These are phyloP conservation scores for Drosophila ohnishii DNA, from an alignment of 1,140 invertebrate genomes.

Conservation along the genomic window DNA sequence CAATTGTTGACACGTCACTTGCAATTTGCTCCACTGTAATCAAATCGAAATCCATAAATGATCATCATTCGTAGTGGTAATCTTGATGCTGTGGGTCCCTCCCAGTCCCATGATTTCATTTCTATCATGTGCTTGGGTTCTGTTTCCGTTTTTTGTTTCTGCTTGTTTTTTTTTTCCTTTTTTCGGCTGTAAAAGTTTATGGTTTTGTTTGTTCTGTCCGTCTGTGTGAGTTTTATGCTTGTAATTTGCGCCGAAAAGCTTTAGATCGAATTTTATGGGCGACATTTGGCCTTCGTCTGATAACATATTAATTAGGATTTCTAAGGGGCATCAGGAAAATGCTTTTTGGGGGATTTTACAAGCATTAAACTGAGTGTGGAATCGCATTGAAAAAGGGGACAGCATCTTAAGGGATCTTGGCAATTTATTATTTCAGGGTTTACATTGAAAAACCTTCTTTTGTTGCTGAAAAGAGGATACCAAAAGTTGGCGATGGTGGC, in stretches of 20 bases:
- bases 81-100: slow-evolving; percentile 13
- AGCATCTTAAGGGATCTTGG: slow-evolving; percentile 16
- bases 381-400: slow-evolving; percentile 5
- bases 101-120: slow-evolving; percentile 11
- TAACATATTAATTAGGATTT: slow-evolving; percentile 61
- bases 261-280: slow-evolving; percentile 58
- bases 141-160: slow-evolving; percentile 9
- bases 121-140: slow-evolving; percentile 18
- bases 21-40: slow-evolving; percentile 83
- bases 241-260: slow-evolving; percentile 47
- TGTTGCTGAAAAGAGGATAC: not conserved
- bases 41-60: slow-evolving; percentile 73
- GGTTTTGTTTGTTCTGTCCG: slow-evolving; percentile 53
- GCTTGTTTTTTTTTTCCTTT: slow-evolving; percentile 12
- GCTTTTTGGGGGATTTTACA: slow-evolving; percentile 26
- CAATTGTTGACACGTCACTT: slow-evolving; percentile 82
- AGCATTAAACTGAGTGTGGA: slow-evolving; percentile 21
- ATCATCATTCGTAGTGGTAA: slow-evolving; percentile 42
- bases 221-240: slow-evolving; percentile 56
- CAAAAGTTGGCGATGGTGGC: not conserved
- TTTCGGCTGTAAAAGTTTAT: slow-evolving; percentile 55
- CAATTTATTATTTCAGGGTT: slow-evolving; percentile 9
- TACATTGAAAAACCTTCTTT: slow-evolving; percentile 17
- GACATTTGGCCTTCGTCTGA: slow-evolving; percentile 50
- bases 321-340: slow-evolving; percentile 17